Evolutionary conservation across 2,113 vertebrate species (phyloP).

Genomic region (Callaeas wilsoni): DNA sequence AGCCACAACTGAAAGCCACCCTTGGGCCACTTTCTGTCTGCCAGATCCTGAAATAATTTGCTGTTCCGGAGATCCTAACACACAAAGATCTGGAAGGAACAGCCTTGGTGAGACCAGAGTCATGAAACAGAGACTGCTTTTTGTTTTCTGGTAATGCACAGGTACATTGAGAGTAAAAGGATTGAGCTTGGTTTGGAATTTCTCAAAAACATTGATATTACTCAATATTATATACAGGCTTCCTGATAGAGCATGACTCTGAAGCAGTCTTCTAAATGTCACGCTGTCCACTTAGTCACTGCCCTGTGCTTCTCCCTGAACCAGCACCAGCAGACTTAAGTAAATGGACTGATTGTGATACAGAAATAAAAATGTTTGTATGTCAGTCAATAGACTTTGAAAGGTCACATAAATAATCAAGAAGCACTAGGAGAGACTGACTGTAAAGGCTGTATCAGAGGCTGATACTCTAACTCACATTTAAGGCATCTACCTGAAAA

Average conservation of each 20-base stretch:
- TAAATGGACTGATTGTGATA: neutral
- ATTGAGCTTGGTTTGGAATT: neutral
- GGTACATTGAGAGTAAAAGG: neutral
- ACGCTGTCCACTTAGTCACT: neutral
- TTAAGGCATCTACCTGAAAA: neutral
- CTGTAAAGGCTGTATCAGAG: neutral
- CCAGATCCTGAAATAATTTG: neutral
- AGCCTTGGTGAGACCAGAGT: neutral
- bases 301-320: neutral
- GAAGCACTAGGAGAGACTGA: neutral
- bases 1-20: neutral
- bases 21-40: neutral
- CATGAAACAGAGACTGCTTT: neutral
- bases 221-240: neutral
- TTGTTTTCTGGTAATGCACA: neutral
- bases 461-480: neutral
- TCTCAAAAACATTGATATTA: neutral
- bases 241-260: neutral
- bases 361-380: neutral
- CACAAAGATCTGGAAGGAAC: neutral
- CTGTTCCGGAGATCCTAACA: neutral
- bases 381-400: neutral
- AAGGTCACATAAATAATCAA: neutral
- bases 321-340: neutral
- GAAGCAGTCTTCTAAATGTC: neutral